phyloP scores from a whole-genome alignment of 2,888 invertebrate species.

The Morpho deidamia region DNA sequence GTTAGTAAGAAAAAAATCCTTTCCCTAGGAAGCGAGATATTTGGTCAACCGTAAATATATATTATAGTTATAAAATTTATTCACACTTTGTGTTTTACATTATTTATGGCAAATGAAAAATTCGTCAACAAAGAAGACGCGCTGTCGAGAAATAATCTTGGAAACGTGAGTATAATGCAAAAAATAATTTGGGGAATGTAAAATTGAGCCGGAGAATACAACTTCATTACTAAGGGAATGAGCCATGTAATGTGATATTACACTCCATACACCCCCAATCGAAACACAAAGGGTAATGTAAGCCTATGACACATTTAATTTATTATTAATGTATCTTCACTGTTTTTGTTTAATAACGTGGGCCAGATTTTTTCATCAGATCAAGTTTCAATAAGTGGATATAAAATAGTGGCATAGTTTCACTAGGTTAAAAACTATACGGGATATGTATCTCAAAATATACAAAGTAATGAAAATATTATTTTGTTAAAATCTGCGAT shows the following conservation, averaged over 20 bases:
- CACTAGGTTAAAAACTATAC: no score
- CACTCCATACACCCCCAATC: conserved; percentile 25
- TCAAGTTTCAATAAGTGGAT: background rate
- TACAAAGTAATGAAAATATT: no score
- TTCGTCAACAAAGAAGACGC: background rate
- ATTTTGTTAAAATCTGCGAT: no score
- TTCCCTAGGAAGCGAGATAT: background rate
- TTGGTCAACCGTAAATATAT: background rate
- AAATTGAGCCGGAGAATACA: conserved; percentile 70
- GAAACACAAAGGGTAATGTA: background rate
- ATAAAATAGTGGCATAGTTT: background rate
- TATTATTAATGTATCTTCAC: background rate
- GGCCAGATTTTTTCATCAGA: background rate
- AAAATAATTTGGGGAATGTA: conserved; percentile 70
- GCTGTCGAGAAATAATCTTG: conserved; percentile 19
- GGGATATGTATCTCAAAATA: no score
- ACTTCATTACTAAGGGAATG: conserved; percentile 74
- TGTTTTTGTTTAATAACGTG: background rate
- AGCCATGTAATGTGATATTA: conserved; percentile 66
- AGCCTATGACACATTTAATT: background rate
- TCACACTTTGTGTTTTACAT: background rate
- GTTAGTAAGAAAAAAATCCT: no score
- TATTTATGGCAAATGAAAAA: background rate
- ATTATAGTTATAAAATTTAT: background rate
- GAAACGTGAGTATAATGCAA: conserved; percentile 52